phyloP scores from a whole-genome alignment of 2,888 invertebrate genomes.

The Thymelicus sylvestris region DNA sequence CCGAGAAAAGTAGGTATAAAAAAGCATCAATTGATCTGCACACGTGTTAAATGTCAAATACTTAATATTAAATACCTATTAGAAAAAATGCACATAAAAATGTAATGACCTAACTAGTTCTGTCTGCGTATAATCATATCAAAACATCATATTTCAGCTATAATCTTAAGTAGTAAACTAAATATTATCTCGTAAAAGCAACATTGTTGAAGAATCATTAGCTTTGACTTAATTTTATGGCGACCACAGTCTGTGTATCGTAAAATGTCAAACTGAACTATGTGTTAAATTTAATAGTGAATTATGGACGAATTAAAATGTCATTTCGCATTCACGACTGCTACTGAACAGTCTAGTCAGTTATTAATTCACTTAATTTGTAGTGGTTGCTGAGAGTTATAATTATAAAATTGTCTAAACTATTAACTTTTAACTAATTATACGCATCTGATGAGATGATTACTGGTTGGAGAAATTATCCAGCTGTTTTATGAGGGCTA shows the following conservation, averaged over 20 bases:
- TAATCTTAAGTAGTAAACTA: conserved; percentile 40
- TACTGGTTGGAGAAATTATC: conserved; percentile 23
- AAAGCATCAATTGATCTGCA: neutral
- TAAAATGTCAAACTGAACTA: conserved; percentile 58
- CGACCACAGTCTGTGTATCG: conserved; percentile 48
- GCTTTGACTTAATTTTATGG: conserved; percentile 51
- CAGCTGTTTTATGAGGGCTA: conserved; percentile 31
- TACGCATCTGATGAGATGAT: conserved; percentile 35
- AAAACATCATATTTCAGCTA: conserved; percentile 40
- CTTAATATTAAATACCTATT: neutral
- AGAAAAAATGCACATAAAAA: neutral
- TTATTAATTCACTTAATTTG: conserved; percentile 36
- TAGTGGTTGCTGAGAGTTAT: conserved; percentile 12
- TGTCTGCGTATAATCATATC: conserved; percentile 7
- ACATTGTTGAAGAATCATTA: conserved; percentile 57
- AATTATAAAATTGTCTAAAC: conserved; percentile 16
- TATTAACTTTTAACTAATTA: conserved; percentile 21
- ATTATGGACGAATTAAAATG: conserved; percentile 53
- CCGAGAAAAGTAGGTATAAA: no score
- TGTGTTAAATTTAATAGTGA: conserved; percentile 60
- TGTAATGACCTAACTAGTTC: conserved; percentile 1
- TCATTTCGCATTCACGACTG: conserved; percentile 49
- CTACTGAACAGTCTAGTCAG: conserved; percentile 46
- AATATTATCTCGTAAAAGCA: conserved; percentile 49
- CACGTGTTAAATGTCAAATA: neutral